Percentiles rank a stretch among this genome's conserved stretches.
Conservation (phyloP, 1,140 invertebrate genomes). For the Chrysomallon squamiferum region DNA sequence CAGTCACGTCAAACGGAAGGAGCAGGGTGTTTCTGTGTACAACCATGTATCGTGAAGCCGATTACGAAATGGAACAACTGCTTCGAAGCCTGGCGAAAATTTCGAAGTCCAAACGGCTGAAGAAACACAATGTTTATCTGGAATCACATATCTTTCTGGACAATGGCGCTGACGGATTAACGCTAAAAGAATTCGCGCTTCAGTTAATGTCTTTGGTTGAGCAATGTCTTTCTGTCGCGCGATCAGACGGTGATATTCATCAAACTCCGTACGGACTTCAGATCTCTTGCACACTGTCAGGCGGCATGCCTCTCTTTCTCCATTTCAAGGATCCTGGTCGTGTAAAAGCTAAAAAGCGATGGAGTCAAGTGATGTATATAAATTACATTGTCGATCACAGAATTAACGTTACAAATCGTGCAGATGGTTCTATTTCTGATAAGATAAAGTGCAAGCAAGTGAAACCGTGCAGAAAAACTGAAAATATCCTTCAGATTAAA, state of each 20-base stretch:
- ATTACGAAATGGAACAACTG: constrained; percentile 42
- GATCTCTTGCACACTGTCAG: constrained; percentile 23
- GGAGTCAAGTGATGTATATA: constrained; percentile 50
- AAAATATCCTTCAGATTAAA: constrained; percentile 10
- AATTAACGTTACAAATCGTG: constrained; percentile 10
- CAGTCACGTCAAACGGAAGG: background rate
- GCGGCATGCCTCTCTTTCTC: constrained; percentile 35
- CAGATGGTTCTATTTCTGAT: background rate
- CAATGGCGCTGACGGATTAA: constrained; percentile 33
- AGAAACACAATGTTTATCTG: constrained; percentile 19
- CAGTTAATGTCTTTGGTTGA: constrained; percentile 37
- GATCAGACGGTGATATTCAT: constrained; percentile 21
- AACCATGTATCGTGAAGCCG: constrained; percentile 45
- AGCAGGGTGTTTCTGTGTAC: constrained; percentile 38
- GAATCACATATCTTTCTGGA: constrained; percentile 51
- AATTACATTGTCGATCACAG: constrained; percentile 39
- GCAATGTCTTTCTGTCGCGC: constrained; percentile 18
- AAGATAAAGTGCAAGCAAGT: background rate
- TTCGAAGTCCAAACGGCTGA: constrained; percentile 24
- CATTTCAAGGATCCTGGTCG: constrained; percentile 37
- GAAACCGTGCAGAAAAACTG: constrained; percentile 1
- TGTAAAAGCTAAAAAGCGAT: constrained; percentile 47
- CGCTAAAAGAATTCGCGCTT: constrained; percentile 41
- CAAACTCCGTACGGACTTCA: constrained; percentile 42
- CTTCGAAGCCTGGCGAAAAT: constrained; percentile 30